Percentiles rank a stretch among this genome's conserved stretches.
phyloP scores from a whole-genome alignment of 1,140 invertebrate species.

The Macrocentrus cingulum region DNA sequence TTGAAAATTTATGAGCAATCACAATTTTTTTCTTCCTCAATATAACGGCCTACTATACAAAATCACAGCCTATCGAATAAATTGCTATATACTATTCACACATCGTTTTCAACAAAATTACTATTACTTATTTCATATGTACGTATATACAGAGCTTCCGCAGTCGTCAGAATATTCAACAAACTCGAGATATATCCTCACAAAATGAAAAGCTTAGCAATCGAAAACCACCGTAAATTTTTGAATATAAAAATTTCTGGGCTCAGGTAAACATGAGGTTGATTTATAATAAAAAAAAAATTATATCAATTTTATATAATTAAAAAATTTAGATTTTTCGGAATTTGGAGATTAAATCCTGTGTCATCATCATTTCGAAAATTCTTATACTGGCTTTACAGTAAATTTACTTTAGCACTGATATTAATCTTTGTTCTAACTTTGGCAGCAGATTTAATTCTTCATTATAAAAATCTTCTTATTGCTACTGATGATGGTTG shows the following conservation, averaged over 20 bases:
- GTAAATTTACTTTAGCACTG: neutral
- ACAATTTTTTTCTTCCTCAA: too few species aligned
- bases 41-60: too few species aligned
- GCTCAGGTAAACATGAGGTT: neutral
- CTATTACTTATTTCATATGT: too few species aligned
- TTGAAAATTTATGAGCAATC: too few species aligned
- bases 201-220: neutral
- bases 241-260: neutral
- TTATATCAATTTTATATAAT: too few species aligned
- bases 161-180: neutral
- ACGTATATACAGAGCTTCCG: too few species aligned
- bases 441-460: conserved; percentile 5
- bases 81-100: too few species aligned
- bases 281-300: too few species aligned
- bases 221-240: neutral
- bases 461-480: conserved; percentile 29
- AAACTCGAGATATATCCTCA: neutral
- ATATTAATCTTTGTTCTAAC: neutral
- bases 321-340: conserved; percentile 12
- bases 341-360: conserved; percentile 6
- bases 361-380: neutral
- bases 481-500: conserved; percentile 41
- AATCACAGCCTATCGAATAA: too few species aligned
- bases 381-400: neutral
- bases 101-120: too few species aligned